A percentile compares a stretch with the other conserved stretches of the same genome.
Evolutionary conservation across 2,888 invertebrate genomes (phyloP).

Genomic region (Pogonocherus hispidulus): DNA sequence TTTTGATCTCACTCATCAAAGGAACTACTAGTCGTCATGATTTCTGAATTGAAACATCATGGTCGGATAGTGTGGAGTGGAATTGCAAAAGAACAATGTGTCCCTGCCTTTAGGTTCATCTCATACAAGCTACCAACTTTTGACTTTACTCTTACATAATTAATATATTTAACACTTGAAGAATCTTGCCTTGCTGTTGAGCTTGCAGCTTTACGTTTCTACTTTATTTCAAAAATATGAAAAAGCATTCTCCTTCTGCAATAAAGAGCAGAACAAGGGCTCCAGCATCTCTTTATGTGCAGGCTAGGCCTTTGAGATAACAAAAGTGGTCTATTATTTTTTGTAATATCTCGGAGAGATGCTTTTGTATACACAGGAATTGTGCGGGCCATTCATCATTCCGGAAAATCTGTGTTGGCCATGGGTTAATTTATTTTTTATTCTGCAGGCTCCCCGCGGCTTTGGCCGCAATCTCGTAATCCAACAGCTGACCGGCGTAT

Average conservation of each 20-base stretch:
- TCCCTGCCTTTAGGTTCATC: too few relatives aligned
- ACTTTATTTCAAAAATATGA: not conserved
- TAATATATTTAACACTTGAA: too few relatives aligned
- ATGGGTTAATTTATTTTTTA: constrained; percentile 38
- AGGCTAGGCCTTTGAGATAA: constrained; percentile 4
- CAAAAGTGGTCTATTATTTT: constrained; percentile 16
- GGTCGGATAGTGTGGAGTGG: too few relatives aligned
- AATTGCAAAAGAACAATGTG: too few relatives aligned
- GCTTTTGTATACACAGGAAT: constrained; percentile 8
- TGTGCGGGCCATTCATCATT: constrained; percentile 13
- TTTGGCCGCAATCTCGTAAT: constrained; percentile 13
- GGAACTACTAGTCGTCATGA: too few relatives aligned
- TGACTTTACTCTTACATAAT: too few relatives aligned
- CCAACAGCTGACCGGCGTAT: constrained; percentile 15
- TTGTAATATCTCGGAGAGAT: constrained; percentile 1
- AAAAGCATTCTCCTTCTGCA: not conserved
- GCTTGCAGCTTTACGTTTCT: too few relatives aligned
- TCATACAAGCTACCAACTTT: too few relatives aligned
- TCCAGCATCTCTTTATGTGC: not conserved
- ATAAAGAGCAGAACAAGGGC: not conserved
- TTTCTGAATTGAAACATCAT: too few relatives aligned
- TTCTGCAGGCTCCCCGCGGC: constrained; percentile 4
- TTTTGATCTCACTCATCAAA: too few relatives aligned
- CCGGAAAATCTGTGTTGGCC: constrained; percentile 22
- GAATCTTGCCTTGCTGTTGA: too few relatives aligned